Base-by-base conservation (phyloP, 2,797 vertebrate species). In the Spea hammondii region DNA sequence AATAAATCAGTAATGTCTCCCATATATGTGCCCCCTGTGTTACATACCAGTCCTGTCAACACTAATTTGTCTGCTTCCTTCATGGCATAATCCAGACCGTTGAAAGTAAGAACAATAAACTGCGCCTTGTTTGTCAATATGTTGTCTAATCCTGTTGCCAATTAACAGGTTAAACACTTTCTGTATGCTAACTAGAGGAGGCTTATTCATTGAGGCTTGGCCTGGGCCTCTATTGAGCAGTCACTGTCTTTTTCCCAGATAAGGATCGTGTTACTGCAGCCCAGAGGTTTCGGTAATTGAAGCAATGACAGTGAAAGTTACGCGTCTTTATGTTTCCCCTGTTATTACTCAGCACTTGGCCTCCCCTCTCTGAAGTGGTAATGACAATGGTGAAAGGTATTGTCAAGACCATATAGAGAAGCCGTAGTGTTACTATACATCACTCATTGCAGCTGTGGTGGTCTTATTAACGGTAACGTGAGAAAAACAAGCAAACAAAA, bases 401-500 rank as follows among this genome's bases (percentile, higher is more conserved):
- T 82, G 80, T 82, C 80, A 82, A 74, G 75, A 44, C 70, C 75
- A 65, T 74, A 82, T 74, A 77, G 62, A 82, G 71, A 45, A 12
- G 11, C 67, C 53, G 74, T 75, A 82, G 78, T 82, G 80, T 77
- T 74, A 57, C 70, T 57, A 73, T 65, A 57, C 75, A 82, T 82
- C 80, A 82, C 65, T 82, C 80, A 82, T 70, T 82, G 80, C 70
- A 65, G 57, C 75, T 77, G 75, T 57, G 80, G 80, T 82, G 80
- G 80, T 82, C 80, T 78, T 82, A 77, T 82, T 82, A 77, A 78
- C 7, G 75, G 79, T 81, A 81, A 81, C 46, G 79, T 73, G 80
- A 82, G 80, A 74, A 78, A 82, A 78, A 77, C 80, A 82, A 77
- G 70, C 70, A 82, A 82, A 78, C 80, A 82, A 77, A 82, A 82